These are phyloP conservation scores for Macropodus opercularis DNA, from an alignment of 2,797 vertebrate species.

Conservation along the genomic window DNA sequence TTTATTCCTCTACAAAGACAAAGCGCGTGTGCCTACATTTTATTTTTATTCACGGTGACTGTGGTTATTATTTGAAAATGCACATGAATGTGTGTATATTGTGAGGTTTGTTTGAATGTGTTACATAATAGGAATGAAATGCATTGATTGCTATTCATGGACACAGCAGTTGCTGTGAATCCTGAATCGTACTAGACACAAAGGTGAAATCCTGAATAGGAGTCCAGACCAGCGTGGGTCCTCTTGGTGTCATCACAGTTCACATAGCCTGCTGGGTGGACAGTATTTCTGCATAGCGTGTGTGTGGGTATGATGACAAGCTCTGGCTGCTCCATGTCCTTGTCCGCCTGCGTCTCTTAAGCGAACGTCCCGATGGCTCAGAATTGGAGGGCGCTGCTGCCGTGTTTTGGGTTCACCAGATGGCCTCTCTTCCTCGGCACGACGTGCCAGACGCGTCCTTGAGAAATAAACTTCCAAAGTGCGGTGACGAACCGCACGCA, in stretches of 20 bases:
- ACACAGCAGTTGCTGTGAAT: neutral
- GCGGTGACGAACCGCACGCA: conserved; percentile 35
- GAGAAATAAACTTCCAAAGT: conserved; percentile 63
- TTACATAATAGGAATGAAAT: too few relatives aligned
- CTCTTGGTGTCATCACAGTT: conserved; percentile 16
- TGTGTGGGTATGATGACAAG: conserved; percentile 25
- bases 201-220: neutral
- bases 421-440: conserved; percentile 64
- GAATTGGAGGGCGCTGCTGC: conserved; percentile 51
- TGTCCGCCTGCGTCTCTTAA: conserved; percentile 41
- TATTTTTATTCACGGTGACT: neutral
- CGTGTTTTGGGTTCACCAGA: conserved; percentile 67
- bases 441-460: conserved; percentile 64
- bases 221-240: neutral
- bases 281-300: conserved; percentile 23
- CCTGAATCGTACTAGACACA: too few relatives aligned
- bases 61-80: too few relatives aligned
- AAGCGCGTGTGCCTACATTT: conserved; percentile 17
- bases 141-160: neutral
- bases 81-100: too few relatives aligned
- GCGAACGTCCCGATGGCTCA: conserved; percentile 69
- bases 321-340: conserved; percentile 40
- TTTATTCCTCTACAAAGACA: conserved; percentile 7
- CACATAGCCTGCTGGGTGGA: neutral
- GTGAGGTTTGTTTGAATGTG: too few relatives aligned